Evolutionary conservation across 2,888 invertebrate species (phyloP).

Genomic region (Conus canariensis): DNA sequence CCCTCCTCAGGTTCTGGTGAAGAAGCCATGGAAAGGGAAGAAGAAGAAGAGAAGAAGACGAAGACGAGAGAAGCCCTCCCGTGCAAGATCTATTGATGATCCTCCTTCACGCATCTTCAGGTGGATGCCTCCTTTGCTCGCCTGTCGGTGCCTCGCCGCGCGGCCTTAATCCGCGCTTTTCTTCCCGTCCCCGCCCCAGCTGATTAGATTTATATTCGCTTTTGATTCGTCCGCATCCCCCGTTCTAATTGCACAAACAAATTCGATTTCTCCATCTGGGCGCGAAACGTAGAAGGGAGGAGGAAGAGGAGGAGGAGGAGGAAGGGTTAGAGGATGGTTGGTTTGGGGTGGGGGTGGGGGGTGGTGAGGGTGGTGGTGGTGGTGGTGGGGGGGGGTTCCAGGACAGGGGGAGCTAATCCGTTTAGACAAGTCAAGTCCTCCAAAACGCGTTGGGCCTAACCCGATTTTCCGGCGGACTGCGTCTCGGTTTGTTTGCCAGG

Average conservation of each 20-base stretch:
- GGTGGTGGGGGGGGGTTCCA: neutral
- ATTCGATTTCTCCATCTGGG: conserved; percentile 54
- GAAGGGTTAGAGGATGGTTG: too few relatives aligned
- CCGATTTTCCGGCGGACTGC: conserved; percentile 49
- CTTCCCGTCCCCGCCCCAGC: conserved; percentile 15
- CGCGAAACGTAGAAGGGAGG: conserved; percentile 45
- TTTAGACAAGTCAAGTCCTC: conserved; percentile 55
- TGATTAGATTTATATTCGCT: conserved; percentile 58
- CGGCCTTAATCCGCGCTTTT: conserved; percentile 49
- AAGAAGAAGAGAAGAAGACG: neutral
- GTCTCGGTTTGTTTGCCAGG: conserved; percentile 25
- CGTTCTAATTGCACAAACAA: conserved; percentile 58
- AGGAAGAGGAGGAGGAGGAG: too few relatives aligned
- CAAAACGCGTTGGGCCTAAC: conserved; percentile 54
- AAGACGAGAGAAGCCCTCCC: neutral
- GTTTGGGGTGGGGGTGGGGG: too few relatives aligned
- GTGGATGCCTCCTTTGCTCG: conserved; percentile 17
- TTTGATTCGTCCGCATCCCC: conserved; percentile 57
- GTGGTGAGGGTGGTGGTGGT: too few relatives aligned
- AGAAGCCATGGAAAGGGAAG: neutral
- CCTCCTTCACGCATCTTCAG: conserved; percentile 8
- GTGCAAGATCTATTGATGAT: conserved; percentile 14
- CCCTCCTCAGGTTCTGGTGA: neutral
- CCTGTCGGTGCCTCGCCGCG: neutral
- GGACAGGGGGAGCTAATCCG: conserved; percentile 48